Evolutionary conservation across 1,140 invertebrate genomes (phyloP).

Genomic region (honey bee (Apis mellifera)): Amel_HAv3.1 CM009939.2:4676001-4676500

Average conservation of each 20-base stretch:
- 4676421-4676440: not conserved
- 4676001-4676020: slow-evolving; percentile 45
- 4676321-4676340: slow-evolving; percentile 13
- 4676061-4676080: slow-evolving; percentile 1
- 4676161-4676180: slow-evolving; percentile 64
- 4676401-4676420: not conserved
- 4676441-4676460: not conserved
- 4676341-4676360: not conserved
- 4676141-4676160: slow-evolving; percentile 33
- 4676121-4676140: not conserved
- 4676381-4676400: not conserved
- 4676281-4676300: not conserved
- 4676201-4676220: slow-evolving; percentile 30
- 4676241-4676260: not conserved
- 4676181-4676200: slow-evolving; percentile 62
- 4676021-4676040: slow-evolving; percentile 62
- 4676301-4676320: slow-evolving; percentile 7
- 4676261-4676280: no score
- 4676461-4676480: no score
- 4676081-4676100: not conserved
- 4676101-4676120: not conserved
- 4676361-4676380: not conserved
- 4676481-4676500: no score
- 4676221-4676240: slow-evolving; percentile 2
- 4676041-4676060: slow-evolving; percentile 59